Conservation (phyloP, 2,797 vertebrate species). For the Sparidentex hasta region DNA sequence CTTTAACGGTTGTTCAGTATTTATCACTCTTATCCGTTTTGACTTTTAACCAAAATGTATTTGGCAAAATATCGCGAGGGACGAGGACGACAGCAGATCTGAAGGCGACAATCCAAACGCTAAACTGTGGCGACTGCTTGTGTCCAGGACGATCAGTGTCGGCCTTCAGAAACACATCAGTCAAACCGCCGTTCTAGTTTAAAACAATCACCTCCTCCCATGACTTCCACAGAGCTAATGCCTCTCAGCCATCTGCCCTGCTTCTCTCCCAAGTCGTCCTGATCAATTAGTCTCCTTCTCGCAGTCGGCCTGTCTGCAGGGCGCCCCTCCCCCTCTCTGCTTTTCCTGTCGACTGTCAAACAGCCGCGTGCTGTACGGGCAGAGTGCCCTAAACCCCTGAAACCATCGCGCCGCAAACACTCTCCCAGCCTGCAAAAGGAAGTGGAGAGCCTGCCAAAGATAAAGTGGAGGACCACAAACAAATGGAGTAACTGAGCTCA, state of each 20-base stretch:
- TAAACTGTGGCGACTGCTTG: not conserved
- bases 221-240: constrained; percentile 38
- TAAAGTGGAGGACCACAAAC: constrained; percentile 66
- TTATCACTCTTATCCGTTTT: too few relatives aligned
- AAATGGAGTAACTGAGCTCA: constrained; percentile 70
- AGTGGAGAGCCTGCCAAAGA: constrained; percentile 66
- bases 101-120: not conserved
- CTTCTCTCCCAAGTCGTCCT: constrained; percentile 36
- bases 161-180: not conserved
- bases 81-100: not conserved
- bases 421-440: constrained; percentile 76
- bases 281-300: constrained; percentile 70
- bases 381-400: constrained; percentile 68
- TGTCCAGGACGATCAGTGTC: not conserved
- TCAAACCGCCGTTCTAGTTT: not conserved
- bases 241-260: constrained; percentile 39
- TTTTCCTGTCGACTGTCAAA: constrained; percentile 55
- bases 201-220: constrained; percentile 29
- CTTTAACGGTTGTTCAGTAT: too few relatives aligned
- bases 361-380: constrained; percentile 59
- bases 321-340: constrained; percentile 24
- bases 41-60: too few relatives aligned
- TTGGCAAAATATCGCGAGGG: not conserved
- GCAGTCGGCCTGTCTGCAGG: constrained; percentile 65
- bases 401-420: constrained; percentile 76